Evolutionary conservation across 2,797 vertebrate genomes (phyloP).

Genomic region (Numenius phaeopus): DNA sequence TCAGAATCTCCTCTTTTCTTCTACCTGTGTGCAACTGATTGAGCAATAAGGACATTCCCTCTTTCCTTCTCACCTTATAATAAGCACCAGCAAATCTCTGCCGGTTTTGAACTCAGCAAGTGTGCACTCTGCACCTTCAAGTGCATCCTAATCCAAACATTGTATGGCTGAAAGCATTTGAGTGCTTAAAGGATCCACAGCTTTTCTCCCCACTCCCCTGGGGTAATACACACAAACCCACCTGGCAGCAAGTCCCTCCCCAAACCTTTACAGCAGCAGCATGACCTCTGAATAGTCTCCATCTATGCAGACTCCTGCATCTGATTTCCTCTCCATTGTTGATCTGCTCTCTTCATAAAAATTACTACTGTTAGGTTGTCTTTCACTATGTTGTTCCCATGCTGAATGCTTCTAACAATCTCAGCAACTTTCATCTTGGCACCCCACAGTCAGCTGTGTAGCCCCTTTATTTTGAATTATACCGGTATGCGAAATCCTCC

Average conservation of each 20-base stretch:
- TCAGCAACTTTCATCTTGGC: background rate
- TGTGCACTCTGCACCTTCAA: constrained; percentile 29
- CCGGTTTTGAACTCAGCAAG: constrained; percentile 1
- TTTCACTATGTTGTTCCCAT: background rate
- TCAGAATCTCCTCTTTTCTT: constrained; percentile 10
- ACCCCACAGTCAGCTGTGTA: background rate
- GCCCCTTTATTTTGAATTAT: background rate
- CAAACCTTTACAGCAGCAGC: background rate
- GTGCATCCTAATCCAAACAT: constrained; percentile 60
- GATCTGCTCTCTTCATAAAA: background rate
- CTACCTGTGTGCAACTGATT: background rate
- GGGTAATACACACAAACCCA: background rate
- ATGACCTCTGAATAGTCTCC: background rate
- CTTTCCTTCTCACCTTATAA: constrained; percentile 12
- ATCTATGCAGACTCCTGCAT: background rate
- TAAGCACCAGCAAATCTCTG: constrained; percentile 36
- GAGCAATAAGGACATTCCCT: background rate
- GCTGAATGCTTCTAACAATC: background rate
- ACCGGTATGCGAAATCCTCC: background rate
- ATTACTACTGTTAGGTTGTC: background rate
- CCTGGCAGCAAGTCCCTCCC: background rate
- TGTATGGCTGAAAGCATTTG: constrained; percentile 4
- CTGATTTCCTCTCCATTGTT: background rate
- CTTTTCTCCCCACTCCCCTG: background rate
- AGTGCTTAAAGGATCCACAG: constrained; percentile 39